These are phyloP conservation scores for Marronus borbonicus DNA, from an alignment of 2,888 invertebrate species.

Conservation along the genomic window DNA sequence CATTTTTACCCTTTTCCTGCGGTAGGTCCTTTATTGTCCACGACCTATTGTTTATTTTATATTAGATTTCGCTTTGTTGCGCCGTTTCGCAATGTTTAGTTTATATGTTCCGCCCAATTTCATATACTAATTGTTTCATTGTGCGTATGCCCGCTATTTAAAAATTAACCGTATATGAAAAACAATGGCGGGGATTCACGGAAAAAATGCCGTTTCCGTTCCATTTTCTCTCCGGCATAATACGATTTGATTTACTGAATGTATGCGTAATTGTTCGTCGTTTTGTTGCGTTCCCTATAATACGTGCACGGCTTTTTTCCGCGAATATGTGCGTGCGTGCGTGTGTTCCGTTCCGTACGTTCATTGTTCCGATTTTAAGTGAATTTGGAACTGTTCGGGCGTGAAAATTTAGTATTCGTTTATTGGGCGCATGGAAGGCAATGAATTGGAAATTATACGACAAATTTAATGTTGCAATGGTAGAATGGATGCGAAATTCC, in stretches of 20 bases:
- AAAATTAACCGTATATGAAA: conserved; percentile 43
- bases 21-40: conserved; percentile 64
- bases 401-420: conserved; percentile 28
- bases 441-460: conserved; percentile 29
- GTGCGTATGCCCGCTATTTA: conserved; percentile 61
- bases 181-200: conserved; percentile 37
- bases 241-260: conserved; percentile 38
- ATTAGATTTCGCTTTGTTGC: conserved; percentile 66
- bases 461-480: conserved; percentile 14
- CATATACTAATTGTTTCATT: conserved; percentile 61
- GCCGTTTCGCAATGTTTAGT: conserved; percentile 63
- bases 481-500: not conserved
- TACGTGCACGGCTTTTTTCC: not conserved
- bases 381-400: conserved; percentile 11
- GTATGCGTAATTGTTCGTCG: conserved; percentile 30
- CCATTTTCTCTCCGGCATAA: conserved; percentile 21
- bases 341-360: conserved; percentile 11
- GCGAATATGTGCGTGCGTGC: conserved; percentile 15
- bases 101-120: conserved; percentile 67
- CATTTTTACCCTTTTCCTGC: conserved; percentile 65
- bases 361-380: conserved; percentile 31
- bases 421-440: conserved; percentile 5
- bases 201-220: conserved; percentile 36
- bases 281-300: conserved; percentile 12
- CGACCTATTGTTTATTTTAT: conserved; percentile 67